A percentile compares a stretch with the other conserved stretches of the same genome.
phyloP scores from a whole-genome alignment of 2,113 vertebrate species.

The Pseudorhombus dupliciocellatus region DNA sequence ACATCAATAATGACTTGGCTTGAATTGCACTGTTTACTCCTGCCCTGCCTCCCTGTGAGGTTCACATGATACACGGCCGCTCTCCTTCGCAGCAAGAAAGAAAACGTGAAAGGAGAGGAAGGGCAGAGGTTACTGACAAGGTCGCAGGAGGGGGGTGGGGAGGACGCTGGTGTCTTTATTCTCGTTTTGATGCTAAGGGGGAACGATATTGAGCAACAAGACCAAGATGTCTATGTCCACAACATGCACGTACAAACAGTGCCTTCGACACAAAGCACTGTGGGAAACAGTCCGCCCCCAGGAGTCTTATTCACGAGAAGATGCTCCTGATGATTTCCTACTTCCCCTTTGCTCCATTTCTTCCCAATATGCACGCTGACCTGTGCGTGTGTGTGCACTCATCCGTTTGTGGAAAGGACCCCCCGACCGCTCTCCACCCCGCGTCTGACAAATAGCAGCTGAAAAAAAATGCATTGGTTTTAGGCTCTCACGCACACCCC shows the following conservation, averaged over 20 bases:
- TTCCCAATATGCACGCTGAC: conserved; percentile 43
- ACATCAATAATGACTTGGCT: conserved; percentile 58
- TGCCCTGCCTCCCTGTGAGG: conserved; percentile 13
- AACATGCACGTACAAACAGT: background rate
- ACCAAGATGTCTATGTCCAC: background rate
- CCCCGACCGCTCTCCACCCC: conserved; percentile 13
- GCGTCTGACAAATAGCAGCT: conserved; percentile 25
- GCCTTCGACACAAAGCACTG: conserved; percentile 28
- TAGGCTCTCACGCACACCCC: conserved; percentile 19
- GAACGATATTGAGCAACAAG: background rate
- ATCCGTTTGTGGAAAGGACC: conserved; percentile 36
- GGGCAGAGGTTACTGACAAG: conserved; percentile 50
- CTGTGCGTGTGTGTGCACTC: conserved; percentile 10
- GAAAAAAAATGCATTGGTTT: conserved; percentile 11
- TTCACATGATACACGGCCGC: conserved; percentile 47
- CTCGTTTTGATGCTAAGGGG: conserved; percentile 1
- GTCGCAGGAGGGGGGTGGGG: conserved; percentile 29
- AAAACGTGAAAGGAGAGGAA: conserved; percentile 27
- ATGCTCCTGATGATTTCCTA: conserved; percentile 20
- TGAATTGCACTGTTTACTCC: conserved; percentile 52
- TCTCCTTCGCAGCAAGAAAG: conserved; percentile 31
- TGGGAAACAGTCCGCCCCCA: conserved; percentile 1
- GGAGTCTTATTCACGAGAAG: conserved; percentile 10
- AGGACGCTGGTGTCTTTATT: background rate
- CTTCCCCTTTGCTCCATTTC: conserved; percentile 46